Conservation (phyloP, 1,140 invertebrate species). For the Magallana ariakensis region DNA sequence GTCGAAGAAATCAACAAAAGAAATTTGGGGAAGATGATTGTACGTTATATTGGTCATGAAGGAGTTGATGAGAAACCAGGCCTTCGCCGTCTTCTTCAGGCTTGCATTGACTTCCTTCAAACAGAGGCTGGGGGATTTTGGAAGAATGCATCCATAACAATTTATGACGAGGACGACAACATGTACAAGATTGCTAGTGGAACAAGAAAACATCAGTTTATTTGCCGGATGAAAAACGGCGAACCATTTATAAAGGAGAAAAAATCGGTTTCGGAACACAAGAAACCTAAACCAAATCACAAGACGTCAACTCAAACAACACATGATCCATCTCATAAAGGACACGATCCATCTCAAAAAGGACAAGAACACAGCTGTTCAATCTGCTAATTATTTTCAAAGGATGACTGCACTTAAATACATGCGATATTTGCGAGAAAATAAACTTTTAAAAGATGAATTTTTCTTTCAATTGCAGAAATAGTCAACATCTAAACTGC, state of each 20-base stretch:
- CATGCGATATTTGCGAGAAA: too few species aligned
- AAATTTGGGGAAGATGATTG: neutral
- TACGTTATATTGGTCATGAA: neutral
- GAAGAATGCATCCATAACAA: neutral
- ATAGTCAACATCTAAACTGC: too few species aligned
- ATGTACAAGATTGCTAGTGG: slow-evolving; percentile 13
- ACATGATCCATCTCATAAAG: too few species aligned
- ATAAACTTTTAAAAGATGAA: too few species aligned
- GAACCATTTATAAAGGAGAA: slow-evolving; percentile 12
- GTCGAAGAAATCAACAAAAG: slow-evolving; percentile 21
- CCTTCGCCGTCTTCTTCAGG: neutral
- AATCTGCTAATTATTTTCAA: too few species aligned
- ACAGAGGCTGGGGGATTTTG: neutral
- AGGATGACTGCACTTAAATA: too few species aligned
- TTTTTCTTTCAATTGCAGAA: too few species aligned
- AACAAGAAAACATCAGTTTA: slow-evolving; percentile 19
- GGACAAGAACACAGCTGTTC: too few species aligned
- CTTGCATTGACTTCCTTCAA: neutral
- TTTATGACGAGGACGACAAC: slow-evolving; percentile 19
- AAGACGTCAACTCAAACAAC: too few species aligned
- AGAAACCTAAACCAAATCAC: neutral
- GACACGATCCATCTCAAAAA: too few species aligned
- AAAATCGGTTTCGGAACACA: neutral
- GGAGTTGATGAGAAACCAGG: neutral
- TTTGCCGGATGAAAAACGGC: neutral